Conservation (phyloP, 2,888 invertebrate genomes). For the Fabriciana adippe region DNA sequence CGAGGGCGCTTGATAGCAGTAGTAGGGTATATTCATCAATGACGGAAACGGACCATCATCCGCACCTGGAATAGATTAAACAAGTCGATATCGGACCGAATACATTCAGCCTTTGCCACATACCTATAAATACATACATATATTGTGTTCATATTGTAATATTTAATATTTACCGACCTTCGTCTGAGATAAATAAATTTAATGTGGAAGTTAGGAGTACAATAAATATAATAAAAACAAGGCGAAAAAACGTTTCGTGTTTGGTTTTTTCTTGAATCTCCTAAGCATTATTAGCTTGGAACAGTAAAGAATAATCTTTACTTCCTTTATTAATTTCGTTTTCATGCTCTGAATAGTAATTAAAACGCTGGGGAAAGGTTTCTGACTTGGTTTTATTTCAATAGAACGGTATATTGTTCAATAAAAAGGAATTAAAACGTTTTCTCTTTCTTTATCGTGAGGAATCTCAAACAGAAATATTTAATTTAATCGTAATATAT, state of each 20-base stretch:
- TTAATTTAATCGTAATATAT: too few species aligned
- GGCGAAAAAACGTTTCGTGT: too few species aligned
- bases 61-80: slow-evolving; percentile 57
- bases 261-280: neutral
- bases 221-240: too few species aligned
- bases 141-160: too few species aligned
- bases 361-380: slow-evolving; percentile 26
- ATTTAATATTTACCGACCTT: too few species aligned
- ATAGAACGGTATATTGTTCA: slow-evolving; percentile 25
- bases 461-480: neutral
- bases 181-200: too few species aligned
- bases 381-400: slow-evolving; percentile 30
- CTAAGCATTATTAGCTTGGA: neutral
- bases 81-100: slow-evolving; percentile 19
- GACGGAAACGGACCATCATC: slow-evolving; percentile 68
- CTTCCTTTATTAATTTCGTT: slow-evolving; percentile 29
- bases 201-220: too few species aligned
- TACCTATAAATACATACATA: too few species aligned
- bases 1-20: slow-evolving; percentile 67
- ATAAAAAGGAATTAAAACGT: neutral
- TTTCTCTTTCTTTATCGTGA: too few species aligned
- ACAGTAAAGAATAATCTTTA: slow-evolving; percentile 25
- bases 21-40: slow-evolving; percentile 67
- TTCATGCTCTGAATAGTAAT: slow-evolving; percentile 32
- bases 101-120: neutral